Evolutionary conservation across 2,888 invertebrate species (phyloP).

Genomic region (Amiota minor): DNA sequence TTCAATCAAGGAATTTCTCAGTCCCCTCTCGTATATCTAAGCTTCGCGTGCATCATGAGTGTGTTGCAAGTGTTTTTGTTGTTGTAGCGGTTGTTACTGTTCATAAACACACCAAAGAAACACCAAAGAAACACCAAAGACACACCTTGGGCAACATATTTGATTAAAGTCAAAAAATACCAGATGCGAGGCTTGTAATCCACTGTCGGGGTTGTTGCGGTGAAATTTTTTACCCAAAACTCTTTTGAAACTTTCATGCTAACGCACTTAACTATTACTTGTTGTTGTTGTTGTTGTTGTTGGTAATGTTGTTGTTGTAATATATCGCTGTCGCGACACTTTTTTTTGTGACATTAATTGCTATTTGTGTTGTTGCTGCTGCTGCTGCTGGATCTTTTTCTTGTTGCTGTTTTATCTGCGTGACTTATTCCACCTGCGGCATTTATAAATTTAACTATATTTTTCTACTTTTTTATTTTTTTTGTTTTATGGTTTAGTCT

Average conservation of each 20-base stretch:
- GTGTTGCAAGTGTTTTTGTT: not conserved
- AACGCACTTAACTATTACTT: constrained; percentile 64
- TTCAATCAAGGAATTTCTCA: too few species aligned
- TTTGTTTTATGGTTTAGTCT: not conserved
- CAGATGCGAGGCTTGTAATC: not conserved
- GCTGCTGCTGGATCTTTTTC: not conserved
- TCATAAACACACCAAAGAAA: constrained; percentile 5
- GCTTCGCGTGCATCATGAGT: constrained; percentile 12
- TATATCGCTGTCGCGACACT: too few species aligned
- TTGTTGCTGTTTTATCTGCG: not conserved
- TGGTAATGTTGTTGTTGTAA: not conserved
- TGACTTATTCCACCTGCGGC: constrained; percentile 12
- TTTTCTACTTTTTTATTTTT: not conserved
- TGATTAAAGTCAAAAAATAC: constrained; percentile 7
- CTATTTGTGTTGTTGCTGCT: not conserved
- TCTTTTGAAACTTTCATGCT: constrained; percentile 65
- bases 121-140: not conserved
- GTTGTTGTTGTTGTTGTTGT: constrained; percentile 42
- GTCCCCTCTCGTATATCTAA: too few species aligned
- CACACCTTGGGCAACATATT: constrained; percentile 11
- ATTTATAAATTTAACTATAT: not conserved
- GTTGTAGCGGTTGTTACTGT: not conserved
- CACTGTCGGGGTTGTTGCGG: constrained; percentile 41
- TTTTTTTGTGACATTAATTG: too few species aligned
- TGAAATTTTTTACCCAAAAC: constrained; percentile 60